Conservation (phyloP, 2,888 invertebrate genomes). For the Glaucopsyche alexis region DNA sequence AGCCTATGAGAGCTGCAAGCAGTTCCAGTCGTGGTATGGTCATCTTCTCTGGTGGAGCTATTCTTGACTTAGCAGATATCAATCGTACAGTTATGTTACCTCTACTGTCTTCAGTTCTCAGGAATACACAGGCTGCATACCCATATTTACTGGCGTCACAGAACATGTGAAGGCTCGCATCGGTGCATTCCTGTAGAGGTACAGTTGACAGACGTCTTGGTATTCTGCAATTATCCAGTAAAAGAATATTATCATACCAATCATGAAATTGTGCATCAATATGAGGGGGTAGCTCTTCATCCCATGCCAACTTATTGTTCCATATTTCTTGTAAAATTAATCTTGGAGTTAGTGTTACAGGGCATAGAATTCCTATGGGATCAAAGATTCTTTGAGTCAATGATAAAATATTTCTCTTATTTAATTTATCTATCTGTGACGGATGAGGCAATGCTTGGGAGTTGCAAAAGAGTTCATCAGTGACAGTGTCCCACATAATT, state of each 20-base stretch:
- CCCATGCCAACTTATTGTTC: too few species aligned
- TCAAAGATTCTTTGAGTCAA: background rate
- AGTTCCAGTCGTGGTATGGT: background rate
- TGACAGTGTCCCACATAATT: too few species aligned
- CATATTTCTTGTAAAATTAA: background rate
- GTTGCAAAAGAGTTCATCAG: too few species aligned
- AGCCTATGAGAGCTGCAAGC: background rate
- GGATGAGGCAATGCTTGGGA: too few species aligned
- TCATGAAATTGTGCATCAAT: too few species aligned
- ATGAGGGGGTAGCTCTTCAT: too few species aligned
- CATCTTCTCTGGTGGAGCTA: background rate
- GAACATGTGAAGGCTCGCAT: too few species aligned
- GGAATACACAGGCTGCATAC: too few species aligned
- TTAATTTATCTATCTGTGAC: slow-evolving; percentile 10
- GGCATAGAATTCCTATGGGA: background rate
- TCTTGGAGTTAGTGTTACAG: background rate
- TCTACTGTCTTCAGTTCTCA: too few species aligned
- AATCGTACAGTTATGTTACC: background rate
- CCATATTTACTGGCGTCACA: too few species aligned
- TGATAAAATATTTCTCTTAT: background rate
- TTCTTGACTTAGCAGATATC: background rate
- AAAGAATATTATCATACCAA: background rate
- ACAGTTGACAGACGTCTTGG: too few species aligned
- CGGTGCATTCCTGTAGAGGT: too few species aligned
- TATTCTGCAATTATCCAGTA: background rate